phyloP scores from a whole-genome alignment of 2,888 invertebrate species.

The Brachylomia viminalis region DNA sequence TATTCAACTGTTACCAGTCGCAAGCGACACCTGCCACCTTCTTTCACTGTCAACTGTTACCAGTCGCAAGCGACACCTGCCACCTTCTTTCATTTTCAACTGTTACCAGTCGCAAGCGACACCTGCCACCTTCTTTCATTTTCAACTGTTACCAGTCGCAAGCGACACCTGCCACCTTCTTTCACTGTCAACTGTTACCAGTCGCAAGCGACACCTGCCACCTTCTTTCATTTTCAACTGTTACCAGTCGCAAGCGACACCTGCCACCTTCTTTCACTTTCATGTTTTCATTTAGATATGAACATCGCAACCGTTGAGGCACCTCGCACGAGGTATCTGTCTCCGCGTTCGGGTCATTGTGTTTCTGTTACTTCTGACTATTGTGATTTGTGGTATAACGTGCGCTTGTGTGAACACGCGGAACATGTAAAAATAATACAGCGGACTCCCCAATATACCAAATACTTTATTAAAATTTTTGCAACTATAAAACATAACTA shows the following conservation, averaged over 20 bases:
- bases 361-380: neutral
- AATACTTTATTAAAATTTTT: slow-evolving; percentile 69
- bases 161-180: neutral
- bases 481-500: slow-evolving; percentile 61
- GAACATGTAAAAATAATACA: slow-evolving; percentile 61
- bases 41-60: neutral
- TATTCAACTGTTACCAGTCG: neutral
- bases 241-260: neutral
- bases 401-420: neutral
- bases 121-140: neutral
- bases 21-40: neutral
- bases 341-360: neutral
- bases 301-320: neutral
- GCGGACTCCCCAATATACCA: slow-evolving; percentile 55
- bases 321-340: neutral
- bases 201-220: neutral
- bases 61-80: neutral
- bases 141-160: neutral
- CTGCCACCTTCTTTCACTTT: neutral
- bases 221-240: neutral
- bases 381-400: neutral
- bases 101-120: neutral
- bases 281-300: neutral
- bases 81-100: neutral
- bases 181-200: neutral